phyloP scores from a whole-genome alignment of 2,888 invertebrate species.

The Noctua pronuba region DNA sequence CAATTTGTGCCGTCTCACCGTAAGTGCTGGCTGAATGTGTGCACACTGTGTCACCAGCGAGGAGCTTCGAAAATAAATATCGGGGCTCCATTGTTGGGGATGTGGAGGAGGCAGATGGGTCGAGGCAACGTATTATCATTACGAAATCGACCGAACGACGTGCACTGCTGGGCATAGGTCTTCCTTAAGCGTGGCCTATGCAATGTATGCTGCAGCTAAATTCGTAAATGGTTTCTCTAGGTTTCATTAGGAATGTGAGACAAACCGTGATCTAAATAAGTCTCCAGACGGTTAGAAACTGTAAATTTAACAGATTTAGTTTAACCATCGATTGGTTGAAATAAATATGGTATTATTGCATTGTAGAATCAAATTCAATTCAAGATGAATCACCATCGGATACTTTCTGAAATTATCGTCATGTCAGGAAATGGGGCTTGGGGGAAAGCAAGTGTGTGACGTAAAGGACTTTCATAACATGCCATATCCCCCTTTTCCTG shows the following conservation, averaged over 20 bases:
- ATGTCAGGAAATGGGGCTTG: no score
- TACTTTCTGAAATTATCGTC: background rate
- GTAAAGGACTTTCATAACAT: background rate
- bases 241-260: background rate
- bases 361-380: background rate
- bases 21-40: conserved; percentile 80
- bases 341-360: background rate
- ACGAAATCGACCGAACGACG: background rate
- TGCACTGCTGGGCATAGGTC: background rate
- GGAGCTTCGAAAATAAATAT: conserved; percentile 54
- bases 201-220: background rate
- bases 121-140: background rate
- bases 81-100: background rate
- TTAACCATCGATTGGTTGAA: background rate
- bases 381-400: background rate
- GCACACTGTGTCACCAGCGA: conserved; percentile 64
- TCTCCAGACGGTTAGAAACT: background rate
- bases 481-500: conserved; percentile 67
- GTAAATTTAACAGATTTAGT: background rate
- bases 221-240: background rate
- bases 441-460: no score
- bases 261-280: background rate
- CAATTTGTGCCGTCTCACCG: conserved; percentile 86
- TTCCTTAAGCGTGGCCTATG: background rate
- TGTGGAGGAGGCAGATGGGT: background rate